Percentiles rank a stretch among this genome's conserved stretches.
These are phyloP conservation scores for Cnemophilus loriae DNA, from an alignment of 2,113 vertebrate species.

Conservation along the genomic window DNA sequence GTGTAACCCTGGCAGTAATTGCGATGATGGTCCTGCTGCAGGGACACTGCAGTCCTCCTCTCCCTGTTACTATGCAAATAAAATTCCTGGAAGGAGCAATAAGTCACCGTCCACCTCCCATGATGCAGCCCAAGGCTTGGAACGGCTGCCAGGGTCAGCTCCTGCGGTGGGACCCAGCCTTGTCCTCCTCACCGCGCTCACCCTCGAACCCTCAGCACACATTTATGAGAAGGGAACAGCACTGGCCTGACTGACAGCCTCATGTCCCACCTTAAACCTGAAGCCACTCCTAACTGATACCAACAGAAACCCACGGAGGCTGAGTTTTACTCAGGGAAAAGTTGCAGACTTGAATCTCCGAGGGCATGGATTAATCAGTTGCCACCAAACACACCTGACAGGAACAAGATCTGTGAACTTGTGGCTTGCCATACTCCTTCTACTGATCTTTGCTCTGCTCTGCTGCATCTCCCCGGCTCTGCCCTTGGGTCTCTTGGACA, in stretches of 20 bases:
- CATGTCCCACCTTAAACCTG: background rate
- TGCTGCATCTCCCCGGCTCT: background rate
- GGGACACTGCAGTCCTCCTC: conserved; percentile 57
- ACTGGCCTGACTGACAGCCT: background rate
- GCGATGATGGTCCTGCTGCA: conserved; percentile 45
- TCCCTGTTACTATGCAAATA: conserved; percentile 74
- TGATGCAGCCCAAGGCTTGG: background rate
- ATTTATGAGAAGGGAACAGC: background rate
- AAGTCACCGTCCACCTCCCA: background rate
- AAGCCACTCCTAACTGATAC: background rate
- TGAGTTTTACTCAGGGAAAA: background rate
- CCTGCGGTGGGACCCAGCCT: background rate
- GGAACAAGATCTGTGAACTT: background rate
- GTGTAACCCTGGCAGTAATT: conserved; percentile 5
- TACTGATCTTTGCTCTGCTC: background rate
- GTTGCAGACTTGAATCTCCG: background rate
- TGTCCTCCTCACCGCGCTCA: background rate
- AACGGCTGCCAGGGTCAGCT: background rate
- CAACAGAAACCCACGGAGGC: background rate
- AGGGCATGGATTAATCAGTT: background rate
- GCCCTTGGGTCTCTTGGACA: background rate
- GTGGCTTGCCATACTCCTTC: background rate
- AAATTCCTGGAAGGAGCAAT: conserved; percentile 42
- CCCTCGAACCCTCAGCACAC: background rate
- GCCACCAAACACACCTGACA: background rate